Percentiles rank a stretch among this genome's conserved stretches.
Evolutionary conservation across 2,113 vertebrate species (phyloP).

Genomic region (Stictonetta naevosa): DNA sequence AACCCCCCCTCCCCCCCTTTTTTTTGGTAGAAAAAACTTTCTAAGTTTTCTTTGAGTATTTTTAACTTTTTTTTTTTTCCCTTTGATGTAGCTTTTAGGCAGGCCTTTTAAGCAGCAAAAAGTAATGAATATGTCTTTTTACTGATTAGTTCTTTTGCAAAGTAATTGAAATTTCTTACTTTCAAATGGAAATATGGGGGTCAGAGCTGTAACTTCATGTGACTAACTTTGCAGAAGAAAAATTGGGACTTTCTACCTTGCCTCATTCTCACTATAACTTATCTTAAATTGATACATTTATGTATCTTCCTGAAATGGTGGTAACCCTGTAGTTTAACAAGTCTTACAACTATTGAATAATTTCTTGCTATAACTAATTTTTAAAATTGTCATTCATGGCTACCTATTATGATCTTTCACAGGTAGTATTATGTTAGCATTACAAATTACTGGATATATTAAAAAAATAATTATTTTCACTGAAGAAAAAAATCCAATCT

Average conservation of each 20-base stretch:
- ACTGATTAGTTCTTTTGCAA: not conserved
- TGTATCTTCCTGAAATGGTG: not conserved
- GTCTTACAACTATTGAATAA: not conserved
- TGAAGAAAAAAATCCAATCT: not conserved
- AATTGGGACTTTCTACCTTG: not conserved
- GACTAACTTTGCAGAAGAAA: not conserved
- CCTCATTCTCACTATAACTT: not conserved
- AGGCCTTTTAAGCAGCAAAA: not conserved
- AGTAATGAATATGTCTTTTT: not conserved
- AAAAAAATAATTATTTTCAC: not conserved
- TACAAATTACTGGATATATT: not conserved
- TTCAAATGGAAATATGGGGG: not conserved
- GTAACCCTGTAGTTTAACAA: not conserved
- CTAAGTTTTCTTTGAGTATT: not conserved
- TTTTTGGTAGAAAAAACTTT: not conserved
- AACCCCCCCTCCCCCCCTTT: not conserved
- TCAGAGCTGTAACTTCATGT: not conserved
- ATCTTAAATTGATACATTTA: not conserved
- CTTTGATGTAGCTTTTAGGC: not conserved
- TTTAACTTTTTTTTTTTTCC: not conserved
- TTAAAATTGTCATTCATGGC: not conserved
- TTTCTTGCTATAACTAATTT: not conserved
- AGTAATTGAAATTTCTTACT: not conserved
- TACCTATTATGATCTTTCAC: not conserved
- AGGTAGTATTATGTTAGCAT: not conserved